phyloP scores from a whole-genome alignment of 1,140 invertebrate species.

The Drosophila bipectinata region DNA sequence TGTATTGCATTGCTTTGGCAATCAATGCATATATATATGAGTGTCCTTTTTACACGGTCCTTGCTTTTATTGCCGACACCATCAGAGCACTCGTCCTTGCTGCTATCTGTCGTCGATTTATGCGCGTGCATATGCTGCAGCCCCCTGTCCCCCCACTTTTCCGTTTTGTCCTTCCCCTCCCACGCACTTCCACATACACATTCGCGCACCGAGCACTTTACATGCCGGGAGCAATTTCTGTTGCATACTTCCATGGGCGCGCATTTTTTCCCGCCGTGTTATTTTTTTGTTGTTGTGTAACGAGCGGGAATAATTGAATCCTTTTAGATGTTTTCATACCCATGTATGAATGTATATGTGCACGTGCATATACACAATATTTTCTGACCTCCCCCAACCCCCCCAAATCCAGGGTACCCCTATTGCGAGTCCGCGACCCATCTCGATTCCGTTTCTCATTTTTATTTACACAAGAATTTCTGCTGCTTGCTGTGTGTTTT shows the following conservation, averaged over 20 bases:
- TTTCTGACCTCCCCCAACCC: conserved; percentile 20
- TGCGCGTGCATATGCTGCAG: conserved; percentile 75
- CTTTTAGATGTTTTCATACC: conserved; percentile 79
- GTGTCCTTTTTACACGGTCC: conserved; percentile 78
- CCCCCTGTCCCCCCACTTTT: conserved; percentile 1
- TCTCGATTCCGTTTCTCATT: conserved; percentile 28
- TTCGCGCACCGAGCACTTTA: conserved; percentile 58
- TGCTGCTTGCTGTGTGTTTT: conserved; percentile 25
- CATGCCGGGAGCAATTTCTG: conserved; percentile 78
- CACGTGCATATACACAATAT: conserved; percentile 18
- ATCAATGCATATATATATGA: conserved; percentile 81
- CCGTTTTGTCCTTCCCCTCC: neutral
- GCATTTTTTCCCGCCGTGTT: conserved; percentile 49
- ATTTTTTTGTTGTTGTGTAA: conserved; percentile 71
- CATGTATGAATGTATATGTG: conserved; percentile 7
- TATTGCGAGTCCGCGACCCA: neutral
- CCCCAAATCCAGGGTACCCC: neutral
- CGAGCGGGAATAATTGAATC: conserved; percentile 82
- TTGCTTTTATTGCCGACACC: conserved; percentile 71
- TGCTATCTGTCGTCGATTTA: conserved; percentile 76
- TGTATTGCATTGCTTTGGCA: conserved; percentile 77
- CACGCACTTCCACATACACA: neutral
- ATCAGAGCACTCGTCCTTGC: conserved; percentile 26
- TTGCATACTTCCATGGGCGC: conserved; percentile 78
- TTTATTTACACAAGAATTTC: conserved; percentile 60